Evolutionary conservation across 2,888 invertebrate species (phyloP).

Genomic region (Drosophila hamatofila): DNA sequence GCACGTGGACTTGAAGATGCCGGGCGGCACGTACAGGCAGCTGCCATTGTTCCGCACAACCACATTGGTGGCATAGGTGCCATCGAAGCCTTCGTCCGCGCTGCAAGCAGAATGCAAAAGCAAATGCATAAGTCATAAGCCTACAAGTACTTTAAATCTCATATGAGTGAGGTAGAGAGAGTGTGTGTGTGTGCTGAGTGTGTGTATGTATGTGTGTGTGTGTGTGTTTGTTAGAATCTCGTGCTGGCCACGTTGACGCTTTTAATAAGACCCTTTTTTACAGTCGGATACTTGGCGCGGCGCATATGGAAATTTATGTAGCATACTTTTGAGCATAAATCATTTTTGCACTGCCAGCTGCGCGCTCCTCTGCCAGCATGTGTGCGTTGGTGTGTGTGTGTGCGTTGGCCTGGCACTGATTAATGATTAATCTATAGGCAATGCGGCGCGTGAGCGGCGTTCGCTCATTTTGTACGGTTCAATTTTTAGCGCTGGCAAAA

Average conservation of each 20-base stretch:
- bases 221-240: conserved; percentile 18
- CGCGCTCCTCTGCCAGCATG: neutral
- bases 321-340: conserved; percentile 64
- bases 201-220: neutral
- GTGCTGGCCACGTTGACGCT: conserved; percentile 48
- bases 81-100: conserved; percentile 99
- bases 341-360: conserved; percentile 58
- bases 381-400: conserved; percentile 15
- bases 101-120: conserved; percentile 86
- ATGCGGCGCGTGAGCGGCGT: conserved; percentile 46
- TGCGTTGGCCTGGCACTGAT: conserved; percentile 43
- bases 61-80: conserved; percentile 99
- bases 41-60: conserved; percentile 97
- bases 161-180: conserved; percentile 6
- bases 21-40: conserved; percentile 98
- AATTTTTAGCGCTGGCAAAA: conserved; percentile 51
- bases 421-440: conserved; percentile 66
- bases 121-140: conserved; percentile 34
- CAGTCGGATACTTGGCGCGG: conserved; percentile 29
- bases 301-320: conserved; percentile 65
- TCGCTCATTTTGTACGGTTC: conserved; percentile 49
- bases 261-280: conserved; percentile 58
- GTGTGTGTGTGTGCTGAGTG: neutral
- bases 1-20: conserved; percentile 99
- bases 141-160: conserved; percentile 17